phyloP scores from a whole-genome alignment of 2,888 invertebrate species.

The Bellardia pandia region DNA sequence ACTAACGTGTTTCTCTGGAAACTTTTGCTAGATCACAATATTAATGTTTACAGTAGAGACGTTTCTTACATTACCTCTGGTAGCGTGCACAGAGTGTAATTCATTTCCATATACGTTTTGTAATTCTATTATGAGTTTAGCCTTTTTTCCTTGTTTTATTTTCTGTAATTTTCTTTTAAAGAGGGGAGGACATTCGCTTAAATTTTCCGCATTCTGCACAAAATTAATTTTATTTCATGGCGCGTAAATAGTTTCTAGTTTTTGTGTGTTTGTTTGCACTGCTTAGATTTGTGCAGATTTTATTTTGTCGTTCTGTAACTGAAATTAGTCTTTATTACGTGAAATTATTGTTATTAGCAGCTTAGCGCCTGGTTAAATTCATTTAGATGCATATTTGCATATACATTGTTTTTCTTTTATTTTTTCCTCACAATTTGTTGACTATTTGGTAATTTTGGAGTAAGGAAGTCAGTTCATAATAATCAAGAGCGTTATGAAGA shows the following conservation, averaged over 20 bases:
- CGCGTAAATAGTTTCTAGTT: slow-evolving; percentile 77
- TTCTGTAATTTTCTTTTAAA: slow-evolving; percentile 44
- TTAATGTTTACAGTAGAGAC: too few relatives aligned
- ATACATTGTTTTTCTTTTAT: neutral
- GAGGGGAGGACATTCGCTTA: slow-evolving; percentile 53
- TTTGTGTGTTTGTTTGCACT: slow-evolving; percentile 10
- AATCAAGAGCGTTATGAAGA: slow-evolving; percentile 64
- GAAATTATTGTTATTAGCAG: slow-evolving; percentile 67
- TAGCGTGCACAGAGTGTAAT: slow-evolving; percentile 16
- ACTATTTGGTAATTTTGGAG: slow-evolving; percentile 35
- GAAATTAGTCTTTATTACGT: slow-evolving; percentile 69
- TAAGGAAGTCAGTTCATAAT: slow-evolving; percentile 61
- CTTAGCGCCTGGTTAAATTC: slow-evolving; percentile 70
- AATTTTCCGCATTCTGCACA: slow-evolving; percentile 81
- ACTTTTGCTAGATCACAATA: too few relatives aligned
- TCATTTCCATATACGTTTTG: slow-evolving; percentile 38
- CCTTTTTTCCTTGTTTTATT: slow-evolving; percentile 22
- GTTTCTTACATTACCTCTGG: neutral
- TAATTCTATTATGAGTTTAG: slow-evolving; percentile 40
- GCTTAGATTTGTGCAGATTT: slow-evolving; percentile 37
- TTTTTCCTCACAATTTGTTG: slow-evolving; percentile 14
- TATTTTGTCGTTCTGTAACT: slow-evolving; percentile 49
- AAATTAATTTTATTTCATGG: slow-evolving; percentile 78
- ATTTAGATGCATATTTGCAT: slow-evolving; percentile 56
- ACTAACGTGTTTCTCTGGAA: too few relatives aligned